phyloP scores from a whole-genome alignment of 2,113 vertebrate genomes.

The Lucifuga dentata region DNA sequence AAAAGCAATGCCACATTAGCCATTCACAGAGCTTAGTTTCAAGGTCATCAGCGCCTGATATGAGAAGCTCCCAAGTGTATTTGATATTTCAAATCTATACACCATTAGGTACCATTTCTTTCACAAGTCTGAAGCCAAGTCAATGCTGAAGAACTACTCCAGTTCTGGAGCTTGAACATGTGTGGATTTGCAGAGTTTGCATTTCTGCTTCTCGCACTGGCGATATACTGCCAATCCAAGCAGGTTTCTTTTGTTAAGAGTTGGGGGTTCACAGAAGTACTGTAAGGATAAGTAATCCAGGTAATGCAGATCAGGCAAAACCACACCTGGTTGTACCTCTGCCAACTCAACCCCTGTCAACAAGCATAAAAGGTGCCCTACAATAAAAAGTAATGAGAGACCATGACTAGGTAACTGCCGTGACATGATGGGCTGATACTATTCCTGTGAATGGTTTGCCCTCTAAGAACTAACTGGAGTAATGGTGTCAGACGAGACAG shows the following conservation, averaged over 20 bases:
- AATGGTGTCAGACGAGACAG: not conserved
- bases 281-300: no score
- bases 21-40: slow-evolving; percentile 32
- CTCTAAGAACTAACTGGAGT: slow-evolving; percentile 1
- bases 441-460: not conserved
- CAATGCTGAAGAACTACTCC: slow-evolving; percentile 11
- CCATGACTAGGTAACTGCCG: not conserved
- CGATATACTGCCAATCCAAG: not conserved
- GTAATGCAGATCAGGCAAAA: not conserved
- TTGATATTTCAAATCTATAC: slow-evolving; percentile 81
- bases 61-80: slow-evolving; percentile 81
- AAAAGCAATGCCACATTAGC: slow-evolving; percentile 40
- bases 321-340: not conserved
- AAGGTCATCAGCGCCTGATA: slow-evolving; percentile 30
- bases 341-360: no score
- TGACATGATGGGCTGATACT: not conserved
- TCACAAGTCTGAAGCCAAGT: slow-evolving; percentile 57
- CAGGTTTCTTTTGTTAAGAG: no score
- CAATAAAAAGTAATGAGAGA: not conserved
- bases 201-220: not conserved
- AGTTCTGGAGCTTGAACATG: slow-evolving; percentile 9
- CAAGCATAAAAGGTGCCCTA: not conserved
- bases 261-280: no score
- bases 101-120: slow-evolving; percentile 83
- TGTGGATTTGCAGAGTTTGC: not conserved